Evolutionary conservation across 2,797 vertebrate species (phyloP).

Genomic region (Eleutherodactylus coqui): DNA sequence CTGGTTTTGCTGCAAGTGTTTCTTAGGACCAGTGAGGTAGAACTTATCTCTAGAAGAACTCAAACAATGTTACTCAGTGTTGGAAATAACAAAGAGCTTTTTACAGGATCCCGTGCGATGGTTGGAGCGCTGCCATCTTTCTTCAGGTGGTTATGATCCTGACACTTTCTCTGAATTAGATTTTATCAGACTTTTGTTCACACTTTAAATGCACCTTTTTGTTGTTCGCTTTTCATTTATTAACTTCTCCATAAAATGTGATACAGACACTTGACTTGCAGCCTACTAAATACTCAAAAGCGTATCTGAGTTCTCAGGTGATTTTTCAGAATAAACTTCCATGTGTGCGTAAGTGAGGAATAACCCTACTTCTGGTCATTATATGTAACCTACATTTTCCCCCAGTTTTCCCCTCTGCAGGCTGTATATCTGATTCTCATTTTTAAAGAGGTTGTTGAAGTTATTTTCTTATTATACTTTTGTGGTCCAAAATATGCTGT

Average conservation of each 20-base stretch:
- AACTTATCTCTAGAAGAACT: conserved; percentile 28
- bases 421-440: too few relatives aligned
- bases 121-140: not conserved
- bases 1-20: conserved; percentile 34
- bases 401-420: too few relatives aligned
- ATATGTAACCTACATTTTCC: too few relatives aligned
- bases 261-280: not conserved
- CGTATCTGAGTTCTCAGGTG: too few relatives aligned
- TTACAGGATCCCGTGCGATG: not conserved
- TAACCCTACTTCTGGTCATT: too few relatives aligned
- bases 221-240: not conserved
- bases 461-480: too few relatives aligned
- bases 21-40: conserved; percentile 23
- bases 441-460: too few relatives aligned
- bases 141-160: not conserved
- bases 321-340: too few relatives aligned
- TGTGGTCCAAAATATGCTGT: too few relatives aligned
- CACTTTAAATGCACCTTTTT: not conserved
- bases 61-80: not conserved
- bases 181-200: not conserved
- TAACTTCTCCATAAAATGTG: not conserved
- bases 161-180: not conserved
- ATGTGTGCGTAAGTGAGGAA: too few relatives aligned
- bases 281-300: not conserved
- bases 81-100: not conserved